Conservation (phyloP, 2,113 vertebrate species). For the Apistogramma diplotaenia region DNA sequence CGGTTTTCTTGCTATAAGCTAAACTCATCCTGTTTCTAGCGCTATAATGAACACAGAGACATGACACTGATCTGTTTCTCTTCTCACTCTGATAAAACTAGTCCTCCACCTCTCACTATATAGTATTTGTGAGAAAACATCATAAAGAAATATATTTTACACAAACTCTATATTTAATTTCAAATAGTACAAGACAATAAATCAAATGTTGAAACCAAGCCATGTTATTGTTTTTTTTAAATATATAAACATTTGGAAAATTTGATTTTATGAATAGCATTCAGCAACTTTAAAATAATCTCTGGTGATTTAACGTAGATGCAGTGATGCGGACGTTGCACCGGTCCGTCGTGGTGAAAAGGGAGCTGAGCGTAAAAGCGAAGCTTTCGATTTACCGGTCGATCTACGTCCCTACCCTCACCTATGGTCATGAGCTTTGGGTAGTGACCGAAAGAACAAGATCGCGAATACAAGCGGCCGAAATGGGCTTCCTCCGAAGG, state of each 20-base stretch:
- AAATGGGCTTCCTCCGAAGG: too few species aligned
- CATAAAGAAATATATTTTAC: not conserved
- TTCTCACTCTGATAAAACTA: not conserved
- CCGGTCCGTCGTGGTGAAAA: too few species aligned
- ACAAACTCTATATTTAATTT: not conserved
- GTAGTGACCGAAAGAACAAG: too few species aligned
- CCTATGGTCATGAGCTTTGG: too few species aligned
- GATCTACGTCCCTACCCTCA: too few species aligned
- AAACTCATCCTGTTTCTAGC: not conserved
- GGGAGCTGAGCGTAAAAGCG: too few species aligned
- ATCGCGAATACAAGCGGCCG: too few species aligned
- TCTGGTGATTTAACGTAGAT: too few species aligned
- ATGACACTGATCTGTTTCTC: not conserved
- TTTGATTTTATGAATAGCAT: too few species aligned
- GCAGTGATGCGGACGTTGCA: too few species aligned
- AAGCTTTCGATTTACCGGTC: too few species aligned
- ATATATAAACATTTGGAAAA: not conserved
- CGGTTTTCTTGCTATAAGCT: not conserved
- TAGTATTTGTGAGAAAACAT: not conserved
- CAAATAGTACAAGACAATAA: not conserved
- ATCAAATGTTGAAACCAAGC: not conserved
- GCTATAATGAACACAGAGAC: not conserved
- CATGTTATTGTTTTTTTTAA: not conserved
- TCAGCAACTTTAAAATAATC: too few species aligned
- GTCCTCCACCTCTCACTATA: not conserved